phyloP scores from a whole-genome alignment of 2,797 vertebrate species.

The Glossophaga mutica region DNA sequence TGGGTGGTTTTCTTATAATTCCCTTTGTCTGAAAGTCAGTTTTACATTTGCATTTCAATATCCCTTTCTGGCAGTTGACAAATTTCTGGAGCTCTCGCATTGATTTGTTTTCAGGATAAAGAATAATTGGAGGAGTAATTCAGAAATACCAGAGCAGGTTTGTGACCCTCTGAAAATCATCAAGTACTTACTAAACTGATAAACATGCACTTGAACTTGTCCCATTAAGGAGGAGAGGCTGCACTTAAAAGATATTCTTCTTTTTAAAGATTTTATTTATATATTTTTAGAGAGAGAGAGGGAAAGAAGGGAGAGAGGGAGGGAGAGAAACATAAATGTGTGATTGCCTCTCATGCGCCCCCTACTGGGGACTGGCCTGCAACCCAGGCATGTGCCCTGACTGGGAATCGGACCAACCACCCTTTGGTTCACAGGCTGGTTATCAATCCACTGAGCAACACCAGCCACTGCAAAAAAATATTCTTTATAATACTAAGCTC shows the following conservation, averaged over 20 bases:
- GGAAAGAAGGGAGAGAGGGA: too few species aligned
- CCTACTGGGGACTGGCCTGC: too few species aligned
- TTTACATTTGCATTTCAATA: background rate
- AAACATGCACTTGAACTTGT: background rate
- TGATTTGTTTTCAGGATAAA: background rate
- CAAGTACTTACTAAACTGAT: background rate
- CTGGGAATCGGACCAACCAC: too few species aligned
- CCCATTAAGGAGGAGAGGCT: background rate
- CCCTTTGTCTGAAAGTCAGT: background rate
- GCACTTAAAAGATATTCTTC: background rate
- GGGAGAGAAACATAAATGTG: too few species aligned
- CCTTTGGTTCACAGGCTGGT: too few species aligned
- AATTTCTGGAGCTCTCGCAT: background rate
- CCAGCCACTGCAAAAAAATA: background rate
- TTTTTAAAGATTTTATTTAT: too few species aligned
- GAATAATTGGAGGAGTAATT: slow-evolving; percentile 57
- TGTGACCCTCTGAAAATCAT: background rate
- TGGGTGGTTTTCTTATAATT: background rate
- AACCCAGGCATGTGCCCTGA: too few species aligned
- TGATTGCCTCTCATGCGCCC: too few species aligned
- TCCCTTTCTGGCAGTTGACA: background rate
- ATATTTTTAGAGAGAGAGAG: too few species aligned
- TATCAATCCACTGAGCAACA: too few species aligned
- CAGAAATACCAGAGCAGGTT: background rate
- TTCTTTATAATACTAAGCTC: background rate